phyloP scores from a whole-genome alignment of 1,140 invertebrate genomes.

The Drosophila sp. region DNA sequence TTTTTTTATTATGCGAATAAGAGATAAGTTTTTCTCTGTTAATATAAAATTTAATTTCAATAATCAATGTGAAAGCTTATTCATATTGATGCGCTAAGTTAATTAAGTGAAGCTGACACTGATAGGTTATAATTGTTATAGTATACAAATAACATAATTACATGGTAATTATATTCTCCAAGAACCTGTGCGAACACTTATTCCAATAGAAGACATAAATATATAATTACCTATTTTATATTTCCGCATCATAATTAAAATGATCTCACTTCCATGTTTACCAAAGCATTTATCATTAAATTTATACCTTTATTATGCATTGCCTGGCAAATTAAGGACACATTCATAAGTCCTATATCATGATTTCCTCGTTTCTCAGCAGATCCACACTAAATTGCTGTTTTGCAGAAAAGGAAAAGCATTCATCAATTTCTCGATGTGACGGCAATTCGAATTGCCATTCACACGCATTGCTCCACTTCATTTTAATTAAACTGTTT shows the following conservation, averaged over 20 bases:
- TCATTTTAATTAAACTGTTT: slow-evolving; percentile 77
- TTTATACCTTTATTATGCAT: neutral
- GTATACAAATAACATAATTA: too few species aligned
- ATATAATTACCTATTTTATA: neutral
- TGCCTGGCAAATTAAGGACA: slow-evolving; percentile 16
- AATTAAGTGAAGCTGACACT: too few species aligned
- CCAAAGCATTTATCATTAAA: neutral
- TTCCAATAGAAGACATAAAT: too few species aligned
- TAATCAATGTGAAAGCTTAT: too few species aligned
- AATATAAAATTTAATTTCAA: too few species aligned
- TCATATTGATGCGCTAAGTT: too few species aligned
- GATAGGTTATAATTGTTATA: too few species aligned
- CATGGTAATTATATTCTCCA: too few species aligned
- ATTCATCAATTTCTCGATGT: slow-evolving; percentile 37
- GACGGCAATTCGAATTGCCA: slow-evolving; percentile 50
- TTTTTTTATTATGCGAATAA: too few species aligned
- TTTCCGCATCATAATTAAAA: neutral
- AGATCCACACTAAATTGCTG: neutral
- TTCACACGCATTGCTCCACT: slow-evolving; percentile 59
- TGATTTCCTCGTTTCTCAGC: neutral
- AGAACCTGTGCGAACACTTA: too few species aligned
- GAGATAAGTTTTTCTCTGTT: too few species aligned
- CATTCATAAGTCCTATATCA: slow-evolving; percentile 13
- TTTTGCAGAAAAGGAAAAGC: neutral
- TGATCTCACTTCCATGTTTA: neutral